phyloP scores from a whole-genome alignment of 2,888 invertebrate genomes.

The Diarsia brunnea region DNA sequence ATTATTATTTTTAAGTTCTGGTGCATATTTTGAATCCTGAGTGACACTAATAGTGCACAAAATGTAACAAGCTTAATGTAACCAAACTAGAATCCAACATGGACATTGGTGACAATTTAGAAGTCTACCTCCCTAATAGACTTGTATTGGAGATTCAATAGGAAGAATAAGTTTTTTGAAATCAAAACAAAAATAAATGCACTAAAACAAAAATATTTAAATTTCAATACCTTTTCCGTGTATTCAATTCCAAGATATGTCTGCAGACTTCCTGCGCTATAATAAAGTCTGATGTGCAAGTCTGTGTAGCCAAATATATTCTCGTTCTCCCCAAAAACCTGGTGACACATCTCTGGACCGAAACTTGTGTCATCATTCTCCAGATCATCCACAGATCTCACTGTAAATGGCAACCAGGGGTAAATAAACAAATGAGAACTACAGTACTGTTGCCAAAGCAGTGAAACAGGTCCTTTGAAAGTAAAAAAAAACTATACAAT shows the following conservation, averaged over 20 bases:
- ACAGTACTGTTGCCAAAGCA: neutral
- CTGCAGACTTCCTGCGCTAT: constrained; percentile 95
- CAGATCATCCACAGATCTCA: constrained; percentile 92
- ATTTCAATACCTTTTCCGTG: constrained; percentile 90
- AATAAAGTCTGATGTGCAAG: constrained; percentile 94
- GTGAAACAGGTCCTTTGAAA: neutral
- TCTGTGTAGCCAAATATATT: constrained; percentile 98
- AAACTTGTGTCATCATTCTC: constrained; percentile 92
- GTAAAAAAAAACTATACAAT: constrained; percentile 1
- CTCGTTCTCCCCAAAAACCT: constrained; percentile 97
- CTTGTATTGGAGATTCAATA: neutral
- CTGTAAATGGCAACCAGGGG: constrained; percentile 75
- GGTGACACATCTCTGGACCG: constrained; percentile 97
- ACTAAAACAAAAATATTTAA: constrained; percentile 1
- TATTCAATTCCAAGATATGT: constrained; percentile 95
- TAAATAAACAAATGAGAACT: neutral
- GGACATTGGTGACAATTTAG: neutral
- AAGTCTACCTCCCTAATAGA: neutral
- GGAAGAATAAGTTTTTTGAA: neutral
- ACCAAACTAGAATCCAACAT: constrained; percentile 6
- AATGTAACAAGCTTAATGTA: neutral
- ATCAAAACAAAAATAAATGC: neutral
- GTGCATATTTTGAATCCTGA: neutral
- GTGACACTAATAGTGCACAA: neutral
- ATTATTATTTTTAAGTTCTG: neutral